These are phyloP conservation scores for Aricia agestis DNA, from an alignment of 1,140 invertebrate genomes.

Conservation along the genomic window DNA sequence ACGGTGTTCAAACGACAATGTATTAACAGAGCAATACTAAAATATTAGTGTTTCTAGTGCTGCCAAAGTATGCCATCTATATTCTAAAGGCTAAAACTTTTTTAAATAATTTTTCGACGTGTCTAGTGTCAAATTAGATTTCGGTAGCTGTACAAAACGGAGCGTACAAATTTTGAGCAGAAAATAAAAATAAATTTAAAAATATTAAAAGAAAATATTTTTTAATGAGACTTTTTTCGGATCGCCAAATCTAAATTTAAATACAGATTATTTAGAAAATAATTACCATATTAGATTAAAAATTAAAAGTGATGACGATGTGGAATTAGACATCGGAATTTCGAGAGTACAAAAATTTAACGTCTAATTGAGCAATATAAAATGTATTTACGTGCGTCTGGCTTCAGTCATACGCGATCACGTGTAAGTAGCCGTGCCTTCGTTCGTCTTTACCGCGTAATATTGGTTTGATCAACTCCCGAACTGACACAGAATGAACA, in stretches of 20 bases:
- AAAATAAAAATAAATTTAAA: slow-evolving; percentile 47
- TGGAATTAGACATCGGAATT: slow-evolving; percentile 71
- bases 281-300: slow-evolving; percentile 52
- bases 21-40: slow-evolving; percentile 73
- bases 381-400: slow-evolving; percentile 69
- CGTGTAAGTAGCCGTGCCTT: slow-evolving; percentile 72
- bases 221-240: slow-evolving; percentile 72
- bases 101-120: slow-evolving; percentile 67
- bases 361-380: slow-evolving; percentile 64
- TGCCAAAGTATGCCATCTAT: slow-evolving; percentile 74
- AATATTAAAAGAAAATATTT: slow-evolving; percentile 68
- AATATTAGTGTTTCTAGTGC: slow-evolving; percentile 74
- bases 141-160: slow-evolving; percentile 73
- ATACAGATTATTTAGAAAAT: slow-evolving; percentile 72
- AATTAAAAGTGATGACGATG: slow-evolving; percentile 57
- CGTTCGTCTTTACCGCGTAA: slow-evolving; percentile 62
- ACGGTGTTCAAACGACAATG: slow-evolving; percentile 74
- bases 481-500: slow-evolving; percentile 40
- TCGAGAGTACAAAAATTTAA: slow-evolving; percentile 70
- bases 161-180: slow-evolving; percentile 75
- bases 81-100: slow-evolving; percentile 64
- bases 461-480: slow-evolving; percentile 43
- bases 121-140: slow-evolving; percentile 75
- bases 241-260: slow-evolving; percentile 73
- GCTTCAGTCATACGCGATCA: slow-evolving; percentile 60